phyloP scores from a whole-genome alignment of 1,140 invertebrate species.

The Drosophila pseudoananassae region DNA sequence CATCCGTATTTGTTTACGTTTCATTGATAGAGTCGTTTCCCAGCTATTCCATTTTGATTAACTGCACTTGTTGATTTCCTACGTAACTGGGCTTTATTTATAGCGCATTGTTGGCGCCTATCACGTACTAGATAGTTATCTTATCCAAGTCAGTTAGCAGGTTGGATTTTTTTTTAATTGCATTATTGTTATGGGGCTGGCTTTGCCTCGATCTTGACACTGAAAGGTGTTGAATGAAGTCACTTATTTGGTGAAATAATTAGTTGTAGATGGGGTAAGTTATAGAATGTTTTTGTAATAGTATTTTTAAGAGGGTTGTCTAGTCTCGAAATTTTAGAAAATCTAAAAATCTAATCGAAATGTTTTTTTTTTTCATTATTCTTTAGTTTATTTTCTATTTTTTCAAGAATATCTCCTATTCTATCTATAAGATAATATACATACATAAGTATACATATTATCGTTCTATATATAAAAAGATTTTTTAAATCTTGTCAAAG shows the following conservation, averaged over 20 bases:
- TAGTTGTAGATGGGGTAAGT: not conserved
- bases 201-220: conserved; percentile 12
- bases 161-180: conserved; percentile 8
- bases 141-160: conserved; percentile 8
- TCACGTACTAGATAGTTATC: conserved; percentile 9
- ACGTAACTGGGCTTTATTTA: conserved; percentile 27
- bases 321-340: too few species aligned
- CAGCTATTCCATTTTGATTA: conserved; percentile 24
- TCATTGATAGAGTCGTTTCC: conserved; percentile 35
- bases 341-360: too few species aligned
- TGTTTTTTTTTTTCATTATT: too few species aligned
- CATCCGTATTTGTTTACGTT: conserved; percentile 24
- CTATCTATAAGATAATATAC: too few species aligned
- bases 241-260: conserved; percentile 2
- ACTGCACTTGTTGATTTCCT: conserved; percentile 17
- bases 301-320: too few species aligned
- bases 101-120: conserved; percentile 18
- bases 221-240: conserved; percentile 9
- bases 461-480: too few species aligned
- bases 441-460: too few species aligned
- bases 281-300: too few species aligned
- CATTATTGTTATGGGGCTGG: not conserved
- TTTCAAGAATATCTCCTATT: too few species aligned
- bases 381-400: too few species aligned
- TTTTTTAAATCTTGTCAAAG: too few species aligned